Evolutionary conservation across 2,113 vertebrate genomes (phyloP).

Genomic region (Indicator maculatus): DNA sequence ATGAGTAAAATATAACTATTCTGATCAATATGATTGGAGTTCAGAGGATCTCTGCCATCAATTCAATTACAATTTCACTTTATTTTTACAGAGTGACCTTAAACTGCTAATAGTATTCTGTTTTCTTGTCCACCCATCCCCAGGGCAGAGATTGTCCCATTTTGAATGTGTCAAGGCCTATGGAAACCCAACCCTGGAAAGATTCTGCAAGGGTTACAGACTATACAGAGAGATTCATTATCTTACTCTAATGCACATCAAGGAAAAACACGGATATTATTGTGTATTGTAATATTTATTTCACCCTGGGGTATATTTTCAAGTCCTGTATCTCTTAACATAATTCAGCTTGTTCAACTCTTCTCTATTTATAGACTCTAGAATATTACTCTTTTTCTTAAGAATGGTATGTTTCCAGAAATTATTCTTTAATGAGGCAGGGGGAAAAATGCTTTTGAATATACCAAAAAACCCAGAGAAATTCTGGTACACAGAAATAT

Average conservation of each 20-base stretch:
- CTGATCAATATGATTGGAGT: neutral
- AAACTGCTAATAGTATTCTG: neutral
- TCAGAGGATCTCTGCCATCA: neutral
- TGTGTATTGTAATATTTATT: conserved; percentile 58
- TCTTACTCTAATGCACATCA: neutral
- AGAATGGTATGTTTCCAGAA: conserved; percentile 27
- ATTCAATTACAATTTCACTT: neutral
- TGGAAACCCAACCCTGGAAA: rapidly evolving
- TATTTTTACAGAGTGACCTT: neutral
- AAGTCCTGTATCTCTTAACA: conserved; percentile 13
- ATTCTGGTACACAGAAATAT: neutral
- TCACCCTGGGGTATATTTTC: conserved; percentile 41
- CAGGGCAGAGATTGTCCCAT: neutral
- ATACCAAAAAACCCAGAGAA: neutral
- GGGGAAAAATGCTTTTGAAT: conserved; percentile 24
- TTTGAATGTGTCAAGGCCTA: neutral
- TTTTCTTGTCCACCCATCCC: neutral
- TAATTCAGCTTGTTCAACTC: conserved; percentile 41
- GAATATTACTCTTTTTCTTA: conserved; percentile 34
- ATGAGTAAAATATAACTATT: neutral
- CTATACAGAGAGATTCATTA: conserved; percentile 3
- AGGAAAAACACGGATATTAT: conserved; percentile 40
- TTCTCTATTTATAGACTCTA: neutral
- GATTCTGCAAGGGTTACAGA: neutral
- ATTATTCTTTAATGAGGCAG: conserved; percentile 48